Evolutionary conservation across 2,888 invertebrate genomes (phyloP), one percentile per base, ranked within the genome.

Genomic region (Ophioninae sp.): DNA sequence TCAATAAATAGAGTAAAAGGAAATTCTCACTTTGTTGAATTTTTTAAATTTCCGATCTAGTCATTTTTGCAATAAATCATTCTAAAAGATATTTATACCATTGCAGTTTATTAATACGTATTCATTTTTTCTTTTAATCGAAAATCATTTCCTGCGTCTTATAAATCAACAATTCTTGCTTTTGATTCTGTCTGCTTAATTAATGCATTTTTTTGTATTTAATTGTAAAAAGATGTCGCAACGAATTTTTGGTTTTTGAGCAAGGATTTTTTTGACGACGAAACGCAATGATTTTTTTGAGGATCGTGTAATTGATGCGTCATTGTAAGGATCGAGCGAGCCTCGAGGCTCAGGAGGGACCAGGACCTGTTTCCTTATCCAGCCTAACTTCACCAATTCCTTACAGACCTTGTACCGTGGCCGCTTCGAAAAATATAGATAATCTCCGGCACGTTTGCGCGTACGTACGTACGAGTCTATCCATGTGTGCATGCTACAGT

Each of bases 351-450:
- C 23, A 44, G 22, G 64, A 59, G 59, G 72, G 79, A 51, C 63
- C n/a, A 58, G 56, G 76, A 76, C 41, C 58, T 61, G 41, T 69
- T 81, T 81, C 83, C 77, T 80, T 74, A 68, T 80, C 73, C 63
- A 79, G 74, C 23, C 44, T 51, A 74, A 63, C 51, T 30, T 78
- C 23, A 77, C 79, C 71, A 78, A 81, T 80, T 81, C 77, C n/a
- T 51, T 44, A 23, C 65, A 51, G 72, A 68, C 83, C 83, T 80
- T 80, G 83, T 72, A 58, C 59, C 64, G 30, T 20, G 44, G 64
- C 22, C 56, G 44, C 39, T 68, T 73, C 59, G 51, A 69, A 81
- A 74, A 79, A 75, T 68, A 51, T 30, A 69, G 13, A 17, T 8
- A 59, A 63, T 30, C 7, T n/a, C 30, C 8, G 22, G n/a, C 41